Evolutionary conservation across 1,140 invertebrate species (phyloP).

Genomic region (Brachionus calyciflorus): DNA sequence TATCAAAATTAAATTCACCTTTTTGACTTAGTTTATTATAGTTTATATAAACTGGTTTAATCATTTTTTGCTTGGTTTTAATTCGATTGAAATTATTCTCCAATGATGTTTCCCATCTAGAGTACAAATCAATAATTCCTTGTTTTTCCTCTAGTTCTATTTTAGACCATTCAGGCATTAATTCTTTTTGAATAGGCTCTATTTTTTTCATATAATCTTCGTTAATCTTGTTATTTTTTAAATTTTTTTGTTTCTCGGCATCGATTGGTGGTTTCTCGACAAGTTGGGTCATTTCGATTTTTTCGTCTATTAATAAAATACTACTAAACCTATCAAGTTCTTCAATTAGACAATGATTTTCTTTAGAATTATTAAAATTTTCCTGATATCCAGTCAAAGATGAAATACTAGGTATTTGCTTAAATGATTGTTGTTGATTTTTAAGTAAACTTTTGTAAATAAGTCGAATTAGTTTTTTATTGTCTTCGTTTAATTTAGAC

Average conservation of each 20-base stretch:
- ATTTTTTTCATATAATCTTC: neutral
- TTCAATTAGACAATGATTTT: neutral
- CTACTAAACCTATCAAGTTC: conserved; percentile 3
- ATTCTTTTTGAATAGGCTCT: conserved; percentile 22
- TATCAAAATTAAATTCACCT: conserved; percentile 22
- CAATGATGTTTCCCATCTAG: conserved; percentile 14
- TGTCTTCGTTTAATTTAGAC: conserved; percentile 15
- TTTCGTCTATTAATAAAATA: neutral
- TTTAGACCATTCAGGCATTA: conserved; percentile 8
- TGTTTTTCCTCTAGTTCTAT: neutral
- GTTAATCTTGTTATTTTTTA: neutral
- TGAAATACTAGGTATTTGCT: neutral
- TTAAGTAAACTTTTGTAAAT: conserved; percentile 20
- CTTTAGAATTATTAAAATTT: neutral
- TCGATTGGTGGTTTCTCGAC: neutral
- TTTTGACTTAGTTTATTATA: neutral
- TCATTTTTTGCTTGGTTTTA: neutral
- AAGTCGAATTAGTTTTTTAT: neutral
- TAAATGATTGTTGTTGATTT: neutral
- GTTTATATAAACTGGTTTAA: conserved; percentile 5
- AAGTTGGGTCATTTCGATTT: neutral
- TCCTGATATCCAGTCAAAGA: conserved; percentile 3
- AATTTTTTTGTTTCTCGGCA: conserved; percentile 10
- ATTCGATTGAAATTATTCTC: conserved; percentile 2
- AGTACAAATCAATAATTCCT: conserved; percentile 10